Base-by-base conservation (phyloP, 2,888 invertebrate species). In the Thera obeliscata region DNA sequence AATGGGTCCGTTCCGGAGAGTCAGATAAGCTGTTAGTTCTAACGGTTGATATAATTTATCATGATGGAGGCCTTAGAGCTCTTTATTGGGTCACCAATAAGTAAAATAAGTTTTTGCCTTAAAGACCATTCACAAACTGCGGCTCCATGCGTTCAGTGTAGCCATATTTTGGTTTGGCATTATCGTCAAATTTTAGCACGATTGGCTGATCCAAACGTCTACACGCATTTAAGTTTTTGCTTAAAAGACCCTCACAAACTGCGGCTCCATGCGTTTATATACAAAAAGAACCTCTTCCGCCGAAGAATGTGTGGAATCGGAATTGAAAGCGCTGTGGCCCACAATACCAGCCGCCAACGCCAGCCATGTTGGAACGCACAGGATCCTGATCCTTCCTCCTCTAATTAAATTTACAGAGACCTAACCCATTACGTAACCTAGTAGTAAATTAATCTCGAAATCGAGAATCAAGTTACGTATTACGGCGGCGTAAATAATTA, bases 351-450 rank as follows among this genome's bases (percentile, higher is more conserved):
- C 22, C 22, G 22, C 22, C 22, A 22, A 22, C 22, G 22, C 50
- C 35, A 36, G 38, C 41, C 69, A 61, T 56, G 62, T 48, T 22
- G 61, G 69, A 69, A 63, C 66, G 66, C 66, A 35, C 57, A 5
- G 22, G 55, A 12, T 41, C 9, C 43, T 46, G 43, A 46, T 9
- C 43, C 60, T 54, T 63, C 60, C 66, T 64, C 57, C 54, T 50
- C 56, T 69, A 65, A 69, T 69, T 69, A 66, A 62, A 69, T 69
- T 38, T 61, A 66, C 66, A 54, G 12, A 56, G 56, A 54, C 60
- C 62, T 65, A 50, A 46, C 52, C 52, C 52, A 46, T 8, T 52
- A 8, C 50, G 33, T 33, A 52, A 22, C 50, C 52, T n/a, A 33
- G 33, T 52, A 8, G 9, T 33, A 33, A 9, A 52, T 33, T 52